Base-by-base conservation (phyloP, 2,113 vertebrate species). In the Notothenia coriiceps region DNA sequence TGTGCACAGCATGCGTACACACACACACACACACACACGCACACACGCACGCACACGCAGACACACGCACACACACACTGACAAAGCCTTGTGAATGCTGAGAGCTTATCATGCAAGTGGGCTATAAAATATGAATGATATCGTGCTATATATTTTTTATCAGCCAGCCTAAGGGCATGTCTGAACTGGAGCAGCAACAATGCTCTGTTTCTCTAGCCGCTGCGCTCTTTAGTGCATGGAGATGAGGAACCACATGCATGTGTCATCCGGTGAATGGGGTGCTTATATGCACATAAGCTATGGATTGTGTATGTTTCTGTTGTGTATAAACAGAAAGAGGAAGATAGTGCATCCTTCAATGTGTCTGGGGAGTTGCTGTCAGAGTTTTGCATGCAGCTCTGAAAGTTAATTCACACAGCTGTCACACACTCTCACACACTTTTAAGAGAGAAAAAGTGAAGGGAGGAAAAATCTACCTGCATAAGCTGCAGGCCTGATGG, bases 101-200 rank as follows among this genome's bases (percentile, higher is more conserved):
- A 79, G 76, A 87, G 80, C 89, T 80, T 67, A 79, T 85, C 91
- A 80, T 83, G 90, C 83, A 74, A 90, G 83, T 86, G 85, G 86
- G 85, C 80, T 74, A 85, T 94, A 83, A 92, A 94, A 92, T 91
- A 93, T 92, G 86, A 89, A 94, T 86, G 86, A 87, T 88, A 82
- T 50, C 22, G 83, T 76, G 70, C 82, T 89, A 76, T 35, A 59
- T 59, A 40, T 40, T 90, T 93, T 92, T 91, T 86, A 85, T 82
- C 88, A 82, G 82, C 10, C 0, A 14, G 84, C 90, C 90, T 29
- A 5, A 83, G 88, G 93, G 90, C 67, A 89, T 55, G 69, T 70
- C 89, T 90, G 89, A 93, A 92, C 59, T 90, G 80, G 86, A 94
- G 90, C 91, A 92, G 78, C 83, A 90, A 68, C 80, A 86, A 64